Base-by-base conservation (phyloP, 2,888 invertebrate species). In the Steinernema scapterisci region DNA sequence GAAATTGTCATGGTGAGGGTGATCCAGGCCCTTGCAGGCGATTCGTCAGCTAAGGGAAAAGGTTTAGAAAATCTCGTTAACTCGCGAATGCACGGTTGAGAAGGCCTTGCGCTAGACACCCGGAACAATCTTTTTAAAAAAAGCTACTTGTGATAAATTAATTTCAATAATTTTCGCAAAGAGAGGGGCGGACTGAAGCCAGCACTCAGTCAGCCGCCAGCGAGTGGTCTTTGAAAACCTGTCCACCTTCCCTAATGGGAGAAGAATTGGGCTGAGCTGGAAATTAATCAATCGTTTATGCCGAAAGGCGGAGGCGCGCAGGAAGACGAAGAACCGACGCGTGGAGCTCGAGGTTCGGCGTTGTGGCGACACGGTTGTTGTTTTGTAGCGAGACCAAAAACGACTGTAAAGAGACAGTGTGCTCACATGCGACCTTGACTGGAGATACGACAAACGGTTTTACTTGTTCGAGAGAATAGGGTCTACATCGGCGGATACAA, bases 1-100 rank as follows among this genome's bases (percentile, higher is more conserved):
- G 80, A 78, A 16, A 84, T 81, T 3, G 84, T 83, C 84, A 84
- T 84, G 63, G 19, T 9, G 38, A 9, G 5, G 3, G 38, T 9
- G 38, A 9, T 38, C 5, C 38, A 38, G 38, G 9, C 38, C 38
- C 38, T 38, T 38, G 3, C 38, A 38, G 38, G 38, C 38, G 9
- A 38, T 38, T 9, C 38, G 3, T 38, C 38, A 38, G 38, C 38
- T 38, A 38, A 38, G 3, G 38, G 38, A 6, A 38, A 38, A 3
- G 9, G 38, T 3, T 38, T 38, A 38, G 38, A 38, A 9, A 6
- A 9, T 3, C 38, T 38, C 38, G 9, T n/a, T n/a, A 9, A 38
- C 38, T 3, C 38, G 38, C 38, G 38, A 38, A 9, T 38, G 38
- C 38, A 6, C 38, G 38, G 9, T 38, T 9, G 38, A 9, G 9